These are phyloP conservation scores for Lottia gigantea DNA, from an alignment of 2,888 invertebrate species.

Conservation along the genomic window DNA sequence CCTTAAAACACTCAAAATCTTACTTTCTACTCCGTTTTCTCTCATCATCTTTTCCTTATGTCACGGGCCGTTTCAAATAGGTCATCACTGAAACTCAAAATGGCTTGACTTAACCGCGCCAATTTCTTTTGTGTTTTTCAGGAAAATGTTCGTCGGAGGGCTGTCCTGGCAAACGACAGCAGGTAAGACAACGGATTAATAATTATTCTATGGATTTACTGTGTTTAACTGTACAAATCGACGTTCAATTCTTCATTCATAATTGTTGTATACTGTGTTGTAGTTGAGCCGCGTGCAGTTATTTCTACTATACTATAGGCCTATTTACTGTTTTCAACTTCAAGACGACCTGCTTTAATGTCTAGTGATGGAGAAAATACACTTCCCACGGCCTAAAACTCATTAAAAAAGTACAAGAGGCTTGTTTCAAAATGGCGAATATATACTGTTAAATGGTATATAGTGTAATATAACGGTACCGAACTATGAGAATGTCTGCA, in stretches of 20 bases:
- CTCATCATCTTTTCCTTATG: conserved; percentile 22
- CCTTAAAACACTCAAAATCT: neutral
- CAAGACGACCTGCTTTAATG: conserved; percentile 7
- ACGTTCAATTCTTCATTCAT: conserved; percentile 8
- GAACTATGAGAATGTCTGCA: too few relatives aligned
- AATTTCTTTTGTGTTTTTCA: conserved; percentile 76
- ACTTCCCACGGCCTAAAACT: conserved; percentile 5
- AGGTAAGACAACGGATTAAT: conserved; percentile 76
- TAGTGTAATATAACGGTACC: neutral
- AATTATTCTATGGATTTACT: neutral
- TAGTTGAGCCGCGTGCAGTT: conserved; percentile 2
- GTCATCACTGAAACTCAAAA: conserved; percentile 36
- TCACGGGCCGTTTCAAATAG: conserved; percentile 43
- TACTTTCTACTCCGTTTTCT: conserved; percentile 30
- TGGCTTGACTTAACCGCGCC: conserved; percentile 28
- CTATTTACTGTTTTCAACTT: neutral
- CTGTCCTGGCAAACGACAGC: conserved; percentile 99
- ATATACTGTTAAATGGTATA: neutral
- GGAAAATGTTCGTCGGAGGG: conserved; percentile 99
- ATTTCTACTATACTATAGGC: conserved; percentile 5
- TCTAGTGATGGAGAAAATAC: conserved; percentile 11
- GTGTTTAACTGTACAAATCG: neutral
- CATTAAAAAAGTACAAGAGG: neutral
- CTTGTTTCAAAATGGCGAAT: conserved; percentile 9
- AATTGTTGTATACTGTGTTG: neutral